Evolutionary conservation across 53 echinoderm and acorn worm genomes (phyloP).

Genomic region (Patiria pectinifera): DNA sequence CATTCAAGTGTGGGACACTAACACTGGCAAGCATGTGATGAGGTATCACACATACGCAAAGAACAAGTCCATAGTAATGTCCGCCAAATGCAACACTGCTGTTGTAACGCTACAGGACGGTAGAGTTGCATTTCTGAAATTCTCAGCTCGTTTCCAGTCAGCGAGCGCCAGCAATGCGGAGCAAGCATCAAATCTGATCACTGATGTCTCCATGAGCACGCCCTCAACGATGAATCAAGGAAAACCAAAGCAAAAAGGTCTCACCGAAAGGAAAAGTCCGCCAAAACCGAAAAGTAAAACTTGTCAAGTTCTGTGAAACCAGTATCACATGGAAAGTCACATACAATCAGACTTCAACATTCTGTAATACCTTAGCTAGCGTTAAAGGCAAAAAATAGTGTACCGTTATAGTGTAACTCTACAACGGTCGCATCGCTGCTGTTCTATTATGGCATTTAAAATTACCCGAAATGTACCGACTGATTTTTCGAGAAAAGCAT

Average conservation of each 20-base stretch:
- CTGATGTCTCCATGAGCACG: background rate
- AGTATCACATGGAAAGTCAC: background rate
- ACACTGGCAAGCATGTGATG: constrained; percentile 27
- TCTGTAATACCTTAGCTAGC: too few species aligned
- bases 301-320: background rate
- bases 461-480: too few species aligned
- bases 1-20: constrained; percentile 29
- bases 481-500: too few species aligned
- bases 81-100: constrained; percentile 19
- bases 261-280: background rate
- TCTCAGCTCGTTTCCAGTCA: background rate
- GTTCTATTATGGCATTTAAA: too few species aligned
- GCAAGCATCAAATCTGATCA: background rate
- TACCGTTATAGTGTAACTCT: too few species aligned
- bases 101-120: constrained; percentile 48
- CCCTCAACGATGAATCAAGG: background rate
- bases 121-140: constrained; percentile 28
- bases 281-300: background rate
- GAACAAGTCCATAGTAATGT: background rate
- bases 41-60: constrained; percentile 54
- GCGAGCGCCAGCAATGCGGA: background rate
- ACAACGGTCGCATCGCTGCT: too few species aligned
- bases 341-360: background rate
- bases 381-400: too few species aligned
- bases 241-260: background rate